Evolutionary conservation across 2,888 invertebrate species (phyloP).

Genomic region (Aethes cnicana): DNA sequence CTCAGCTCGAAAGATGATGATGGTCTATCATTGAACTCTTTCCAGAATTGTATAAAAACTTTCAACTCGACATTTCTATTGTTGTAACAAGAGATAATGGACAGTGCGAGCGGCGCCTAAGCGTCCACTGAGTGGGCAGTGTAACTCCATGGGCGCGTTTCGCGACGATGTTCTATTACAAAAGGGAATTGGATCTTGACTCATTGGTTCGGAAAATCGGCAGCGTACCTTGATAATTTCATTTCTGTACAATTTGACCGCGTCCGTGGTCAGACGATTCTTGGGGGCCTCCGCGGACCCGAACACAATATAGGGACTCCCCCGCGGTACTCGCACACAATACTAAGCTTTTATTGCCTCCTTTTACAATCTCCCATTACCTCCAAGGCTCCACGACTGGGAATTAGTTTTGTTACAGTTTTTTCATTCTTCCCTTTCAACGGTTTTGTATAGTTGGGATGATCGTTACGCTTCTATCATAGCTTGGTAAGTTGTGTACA

Average conservation of each 20-base stretch:
- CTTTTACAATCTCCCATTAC: slow-evolving; percentile 82
- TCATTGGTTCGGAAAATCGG: slow-evolving; percentile 83
- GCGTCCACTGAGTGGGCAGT: slow-evolving; percentile 75
- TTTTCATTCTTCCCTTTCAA: slow-evolving; percentile 66
- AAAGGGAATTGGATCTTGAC: slow-evolving; percentile 83
- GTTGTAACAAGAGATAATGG: slow-evolving; percentile 34
- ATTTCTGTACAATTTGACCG: slow-evolving; percentile 83
- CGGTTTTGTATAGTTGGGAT: slow-evolving; percentile 52
- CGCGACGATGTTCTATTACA: slow-evolving; percentile 83
- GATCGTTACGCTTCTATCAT: slow-evolving; percentile 33
- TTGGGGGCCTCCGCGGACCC: slow-evolving; percentile 74
- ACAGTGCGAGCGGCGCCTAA: slow-evolving; percentile 60
- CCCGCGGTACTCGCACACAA: slow-evolving; percentile 78
- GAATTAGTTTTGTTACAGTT: slow-evolving; percentile 79
- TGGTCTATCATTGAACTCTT: too few species aligned
- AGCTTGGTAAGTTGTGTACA: neutral
- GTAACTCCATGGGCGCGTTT: slow-evolving; percentile 75
- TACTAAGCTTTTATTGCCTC: slow-evolving; percentile 82
- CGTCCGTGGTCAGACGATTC: slow-evolving; percentile 79
- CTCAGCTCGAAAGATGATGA: too few species aligned
- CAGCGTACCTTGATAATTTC: slow-evolving; percentile 83
- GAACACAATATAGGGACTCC: slow-evolving; percentile 76
- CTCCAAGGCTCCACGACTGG: slow-evolving; percentile 74
- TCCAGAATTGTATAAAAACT: too few species aligned
- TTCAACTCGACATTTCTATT: too few species aligned